Evolutionary conservation across 2,888 invertebrate species (phyloP), one percentile per base, ranked within the genome.

Genomic region (Drosophila falleni): DNA sequence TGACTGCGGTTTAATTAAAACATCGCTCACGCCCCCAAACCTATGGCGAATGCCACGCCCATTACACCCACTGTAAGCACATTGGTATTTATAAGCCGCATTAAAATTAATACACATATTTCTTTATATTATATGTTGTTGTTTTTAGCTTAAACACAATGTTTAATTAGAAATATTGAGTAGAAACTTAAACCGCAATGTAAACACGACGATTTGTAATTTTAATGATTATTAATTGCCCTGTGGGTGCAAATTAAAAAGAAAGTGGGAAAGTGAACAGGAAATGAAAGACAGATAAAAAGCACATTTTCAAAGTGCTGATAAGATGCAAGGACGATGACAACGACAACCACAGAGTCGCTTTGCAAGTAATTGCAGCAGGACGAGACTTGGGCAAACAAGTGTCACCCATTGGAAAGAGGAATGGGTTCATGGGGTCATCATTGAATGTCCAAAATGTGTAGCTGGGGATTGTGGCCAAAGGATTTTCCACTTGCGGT

Each of bases 1-100:
- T 68, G 62, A 54, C 51, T 77, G 80, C 44, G 82, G 80, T 77
- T 88, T 82, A 83, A 83, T 88, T 83, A 73, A 75, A 58, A 59
- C 60, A 54, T 19, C 46, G 47, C 47, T 56, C 37, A 44, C 47
- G 51, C 60, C 61, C 66, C 29, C 31, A 53, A 0, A 29, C 29
- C 69, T 60, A 46, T 44, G 37, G 31, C 35, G 41, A 23, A 33
- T 15, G 50, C 67, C 67, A 73, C 62, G 51, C 74, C 59, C 51
- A 5, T 10, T 10, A 73, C 62, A 49, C 74, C 59, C 51, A 5
- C 13, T 10, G 31, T 6, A 1, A 63, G 47, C 63, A 51, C 23
- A 66, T 77, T 78, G 60, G 46, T 66, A 74, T 79, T 47, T 41
- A 58, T 69, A 69, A 65, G 55, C 59, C 64, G 46, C 69, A 59